These are phyloP conservation scores for Platycheirus rosarum DNA, from an alignment of 2,888 invertebrate species.

Conservation along the genomic window DNA sequence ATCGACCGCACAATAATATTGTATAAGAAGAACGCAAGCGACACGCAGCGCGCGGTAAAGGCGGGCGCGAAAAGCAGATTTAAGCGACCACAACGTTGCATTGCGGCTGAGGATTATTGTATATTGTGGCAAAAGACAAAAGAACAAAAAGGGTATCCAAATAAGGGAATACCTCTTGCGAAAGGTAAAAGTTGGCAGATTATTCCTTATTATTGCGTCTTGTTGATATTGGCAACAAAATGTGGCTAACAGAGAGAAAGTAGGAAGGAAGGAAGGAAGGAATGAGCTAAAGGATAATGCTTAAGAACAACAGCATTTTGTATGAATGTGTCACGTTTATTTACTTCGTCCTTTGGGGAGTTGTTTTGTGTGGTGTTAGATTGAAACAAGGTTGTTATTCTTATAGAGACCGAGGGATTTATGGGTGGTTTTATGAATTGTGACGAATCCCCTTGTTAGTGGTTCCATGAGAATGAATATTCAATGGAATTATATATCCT, in stretches of 20 bases:
- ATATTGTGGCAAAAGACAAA: conserved; percentile 47
- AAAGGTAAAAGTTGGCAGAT: conserved; percentile 19
- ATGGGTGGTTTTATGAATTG: conserved; percentile 25
- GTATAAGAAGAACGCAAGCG: conserved; percentile 17
- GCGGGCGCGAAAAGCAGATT: conserved; percentile 29
- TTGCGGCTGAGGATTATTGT: conserved; percentile 49
- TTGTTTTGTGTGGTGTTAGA: conserved; percentile 51
- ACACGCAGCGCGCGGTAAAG: conserved; percentile 19
- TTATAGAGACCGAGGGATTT: conserved; percentile 13
- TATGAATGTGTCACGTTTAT: conserved; percentile 51
- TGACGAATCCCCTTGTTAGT: conserved; percentile 50
- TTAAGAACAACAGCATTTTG: conserved; percentile 46
- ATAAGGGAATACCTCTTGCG: conserved; percentile 51
- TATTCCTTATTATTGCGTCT: conserved; percentile 50
- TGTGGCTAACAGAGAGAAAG: conserved; percentile 8
- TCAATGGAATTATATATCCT: conserved; percentile 52
- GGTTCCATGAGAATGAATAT: conserved; percentile 54
- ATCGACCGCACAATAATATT: conserved; percentile 56
- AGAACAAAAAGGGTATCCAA: conserved; percentile 49
- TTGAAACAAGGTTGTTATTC: conserved; percentile 48
- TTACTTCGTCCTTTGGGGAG: conserved; percentile 51
- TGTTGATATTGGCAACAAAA: conserved; percentile 19
- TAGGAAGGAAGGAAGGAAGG: neutral
- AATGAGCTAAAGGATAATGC: conserved; percentile 26
- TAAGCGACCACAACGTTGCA: conserved; percentile 55